phyloP scores from a whole-genome alignment of 2,113 vertebrate genomes.

The Corythoichthys haematopterus region DNA sequence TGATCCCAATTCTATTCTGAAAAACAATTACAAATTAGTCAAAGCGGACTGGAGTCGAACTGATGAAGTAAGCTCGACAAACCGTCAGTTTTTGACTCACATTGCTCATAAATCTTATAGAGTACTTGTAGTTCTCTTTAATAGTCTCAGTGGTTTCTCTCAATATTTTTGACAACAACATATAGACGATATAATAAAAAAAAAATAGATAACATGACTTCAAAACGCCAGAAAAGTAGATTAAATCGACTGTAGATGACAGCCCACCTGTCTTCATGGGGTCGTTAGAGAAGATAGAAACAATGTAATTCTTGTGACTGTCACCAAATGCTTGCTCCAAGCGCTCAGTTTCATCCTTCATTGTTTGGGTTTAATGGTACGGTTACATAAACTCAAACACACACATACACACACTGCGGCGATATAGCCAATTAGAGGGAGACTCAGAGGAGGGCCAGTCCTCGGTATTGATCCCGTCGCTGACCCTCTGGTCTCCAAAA shows the following conservation, averaged over 20 bases:
- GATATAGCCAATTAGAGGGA: slow-evolving; percentile 62
- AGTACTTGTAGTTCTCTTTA: neutral
- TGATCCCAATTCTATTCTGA: neutral
- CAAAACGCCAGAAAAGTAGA: neutral
- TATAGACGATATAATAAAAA: slow-evolving; percentile 5
- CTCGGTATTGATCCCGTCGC: slow-evolving; percentile 66
- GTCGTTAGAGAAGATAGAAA: neutral
- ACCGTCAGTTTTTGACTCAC: neutral
- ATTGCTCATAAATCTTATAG: neutral
- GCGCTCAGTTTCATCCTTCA: slow-evolving; percentile 32
- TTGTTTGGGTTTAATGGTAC: slow-evolving; percentile 26
- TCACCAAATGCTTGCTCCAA: slow-evolving; percentile 6
- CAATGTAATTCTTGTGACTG: neutral
- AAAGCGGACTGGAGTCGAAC: neutral
- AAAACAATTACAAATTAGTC: neutral
- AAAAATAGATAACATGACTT: neutral
- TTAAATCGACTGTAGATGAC: neutral
- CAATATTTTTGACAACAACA: slow-evolving; percentile 9
- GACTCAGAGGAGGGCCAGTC: slow-evolving; percentile 55
- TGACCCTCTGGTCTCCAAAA: slow-evolving; percentile 57
- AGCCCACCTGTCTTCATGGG: neutral
- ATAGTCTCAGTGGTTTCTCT: neutral
- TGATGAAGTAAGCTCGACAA: neutral
- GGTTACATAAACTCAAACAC: slow-evolving; percentile 31
- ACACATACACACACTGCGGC: slow-evolving; percentile 18